Evolutionary conservation across 2,797 vertebrate species (phyloP).

Genomic region (Cynopterus sphinx): DNA sequence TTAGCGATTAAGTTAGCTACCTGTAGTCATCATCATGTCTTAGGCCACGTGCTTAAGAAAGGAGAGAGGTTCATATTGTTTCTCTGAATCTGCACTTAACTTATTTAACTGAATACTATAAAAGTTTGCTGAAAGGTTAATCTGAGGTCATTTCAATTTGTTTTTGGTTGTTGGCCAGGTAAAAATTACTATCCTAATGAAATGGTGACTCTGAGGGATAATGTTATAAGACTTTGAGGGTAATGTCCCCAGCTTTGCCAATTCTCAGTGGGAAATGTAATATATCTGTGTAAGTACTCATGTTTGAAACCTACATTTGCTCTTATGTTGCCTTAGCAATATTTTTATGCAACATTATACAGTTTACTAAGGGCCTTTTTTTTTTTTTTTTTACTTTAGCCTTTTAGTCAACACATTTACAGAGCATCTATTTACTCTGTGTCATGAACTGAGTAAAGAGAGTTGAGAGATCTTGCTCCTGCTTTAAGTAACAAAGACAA

Average conservation of each 20-base stretch:
- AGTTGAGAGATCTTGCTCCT: neutral
- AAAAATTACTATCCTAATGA: neutral
- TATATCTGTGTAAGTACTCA: neutral
- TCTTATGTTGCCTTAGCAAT: neutral
- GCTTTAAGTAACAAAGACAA: neutral
- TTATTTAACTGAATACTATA: neutral
- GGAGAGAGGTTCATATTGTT: neutral
- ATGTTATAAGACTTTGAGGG: neutral
- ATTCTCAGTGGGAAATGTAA: neutral
- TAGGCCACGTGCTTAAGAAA: neutral
- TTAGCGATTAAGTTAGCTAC: neutral
- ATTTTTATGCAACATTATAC: neutral
- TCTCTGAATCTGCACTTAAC: neutral
- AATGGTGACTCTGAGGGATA: neutral
- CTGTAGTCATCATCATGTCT: neutral
- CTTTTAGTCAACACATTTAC: neutral
- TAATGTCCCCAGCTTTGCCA: neutral
- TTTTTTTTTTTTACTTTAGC: neutral
- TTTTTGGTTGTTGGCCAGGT: neutral
- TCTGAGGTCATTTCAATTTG: neutral
- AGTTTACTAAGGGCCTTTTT: neutral
- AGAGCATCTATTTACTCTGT: neutral
- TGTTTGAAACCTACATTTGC: neutral
- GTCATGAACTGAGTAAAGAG: neutral
- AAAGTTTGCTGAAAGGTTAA: constrained; percentile 36